phyloP scores from a whole-genome alignment of 2,113 vertebrate genomes.

The Salminus brasiliensis region DNA sequence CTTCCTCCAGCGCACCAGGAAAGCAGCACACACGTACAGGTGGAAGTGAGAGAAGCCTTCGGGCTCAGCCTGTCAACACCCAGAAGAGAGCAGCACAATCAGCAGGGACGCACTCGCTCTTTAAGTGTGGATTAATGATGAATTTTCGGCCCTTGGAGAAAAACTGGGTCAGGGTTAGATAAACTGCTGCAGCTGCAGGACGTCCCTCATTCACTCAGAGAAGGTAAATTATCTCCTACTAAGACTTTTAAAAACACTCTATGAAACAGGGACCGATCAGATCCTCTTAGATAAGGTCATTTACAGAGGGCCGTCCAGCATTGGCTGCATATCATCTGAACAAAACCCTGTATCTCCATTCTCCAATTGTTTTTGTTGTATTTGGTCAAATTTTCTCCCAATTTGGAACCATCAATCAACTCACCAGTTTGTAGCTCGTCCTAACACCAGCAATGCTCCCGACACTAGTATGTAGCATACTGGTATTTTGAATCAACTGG shows the following conservation, averaged over 20 bases:
- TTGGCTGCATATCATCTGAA: not conserved
- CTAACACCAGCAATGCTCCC: too few species aligned
- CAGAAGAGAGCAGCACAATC: slow-evolving; percentile 32
- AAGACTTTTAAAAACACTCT: not conserved
- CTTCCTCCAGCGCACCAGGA: slow-evolving; percentile 92
- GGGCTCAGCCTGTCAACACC: slow-evolving; percentile 85
- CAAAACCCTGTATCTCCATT: too few species aligned
- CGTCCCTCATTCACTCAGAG: not conserved
- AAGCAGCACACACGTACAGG: slow-evolving; percentile 95
- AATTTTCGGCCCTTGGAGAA: slow-evolving; percentile 2
- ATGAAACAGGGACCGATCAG: too few species aligned
- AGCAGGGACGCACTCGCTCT: not conserved
- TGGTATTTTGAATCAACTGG: too few species aligned
- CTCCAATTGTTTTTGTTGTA: too few species aligned
- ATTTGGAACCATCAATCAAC: too few species aligned
- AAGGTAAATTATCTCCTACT: not conserved
- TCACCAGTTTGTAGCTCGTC: too few species aligned
- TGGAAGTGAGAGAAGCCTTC: slow-evolving; percentile 98
- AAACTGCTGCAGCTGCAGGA: slow-evolving; percentile 11
- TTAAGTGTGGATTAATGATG: slow-evolving; percentile 32
- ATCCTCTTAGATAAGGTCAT: too few species aligned
- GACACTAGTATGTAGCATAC: too few species aligned
- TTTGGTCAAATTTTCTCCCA: too few species aligned
- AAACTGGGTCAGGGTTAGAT: slow-evolving; percentile 37
- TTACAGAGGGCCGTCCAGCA: too few species aligned